phyloP scores from a whole-genome alignment of 2,888 invertebrate species.

The Ophion costatus region DNA sequence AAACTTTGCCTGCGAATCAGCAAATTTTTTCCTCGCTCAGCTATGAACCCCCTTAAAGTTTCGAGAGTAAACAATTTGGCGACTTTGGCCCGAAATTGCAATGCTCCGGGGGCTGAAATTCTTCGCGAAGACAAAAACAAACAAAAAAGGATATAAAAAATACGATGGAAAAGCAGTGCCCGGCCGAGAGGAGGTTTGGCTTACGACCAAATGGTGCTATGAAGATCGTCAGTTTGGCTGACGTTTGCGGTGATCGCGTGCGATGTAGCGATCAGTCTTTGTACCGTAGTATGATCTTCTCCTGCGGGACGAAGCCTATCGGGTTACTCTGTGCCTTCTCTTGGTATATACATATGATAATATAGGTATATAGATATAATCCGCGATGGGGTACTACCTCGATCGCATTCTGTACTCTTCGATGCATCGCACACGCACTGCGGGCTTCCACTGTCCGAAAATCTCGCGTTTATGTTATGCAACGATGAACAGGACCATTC shows the following conservation, averaged over 20 bases:
- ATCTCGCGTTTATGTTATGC: constrained; percentile 36
- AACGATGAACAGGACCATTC: constrained; percentile 39
- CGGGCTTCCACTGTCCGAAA: constrained; percentile 47
- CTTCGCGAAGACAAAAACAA: constrained; percentile 20
- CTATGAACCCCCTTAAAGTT: too few relatives aligned
- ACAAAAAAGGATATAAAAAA: constrained; percentile 3
- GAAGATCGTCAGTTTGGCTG: constrained; percentile 81
- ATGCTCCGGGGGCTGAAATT: constrained; percentile 25
- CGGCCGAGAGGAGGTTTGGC: constrained; percentile 64
- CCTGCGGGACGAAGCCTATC: constrained; percentile 80
- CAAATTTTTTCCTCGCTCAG: too few relatives aligned
- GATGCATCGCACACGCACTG: constrained; percentile 61
- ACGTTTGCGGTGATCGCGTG: constrained; percentile 82
- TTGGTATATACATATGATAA: constrained; percentile 50
- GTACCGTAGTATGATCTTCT: constrained; percentile 81
- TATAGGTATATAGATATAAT: constrained; percentile 64
- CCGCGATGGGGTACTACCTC: constrained; percentile 55
- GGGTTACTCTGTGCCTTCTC: constrained; percentile 75
- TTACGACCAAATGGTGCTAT: constrained; percentile 77
- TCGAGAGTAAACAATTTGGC: too few relatives aligned
- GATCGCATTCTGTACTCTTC: constrained; percentile 44
- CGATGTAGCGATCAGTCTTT: constrained; percentile 83
- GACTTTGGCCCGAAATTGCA: not conserved
- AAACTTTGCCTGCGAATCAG: too few relatives aligned
- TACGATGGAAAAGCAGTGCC: constrained; percentile 21